Evolutionary conservation across 1,140 invertebrate species (phyloP).

Genomic region (Achatina immaculata): DNA sequence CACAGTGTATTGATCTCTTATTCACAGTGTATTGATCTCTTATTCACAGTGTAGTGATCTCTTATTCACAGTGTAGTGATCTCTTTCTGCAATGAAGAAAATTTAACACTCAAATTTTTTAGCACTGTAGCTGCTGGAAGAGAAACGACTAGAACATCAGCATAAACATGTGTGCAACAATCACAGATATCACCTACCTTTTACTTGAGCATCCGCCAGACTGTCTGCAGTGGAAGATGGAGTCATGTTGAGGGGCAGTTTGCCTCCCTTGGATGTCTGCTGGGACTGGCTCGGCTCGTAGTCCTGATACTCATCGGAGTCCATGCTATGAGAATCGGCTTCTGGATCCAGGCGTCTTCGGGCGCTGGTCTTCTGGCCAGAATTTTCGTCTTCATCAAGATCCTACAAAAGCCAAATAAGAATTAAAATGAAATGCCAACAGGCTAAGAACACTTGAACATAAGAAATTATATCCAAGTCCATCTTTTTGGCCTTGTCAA

Average conservation of each 20-base stretch:
- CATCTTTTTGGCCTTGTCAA: too few relatives aligned
- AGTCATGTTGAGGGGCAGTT: constrained; percentile 47
- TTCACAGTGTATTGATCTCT: too few relatives aligned
- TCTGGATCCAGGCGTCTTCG: constrained; percentile 42
- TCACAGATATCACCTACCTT: constrained; percentile 51
- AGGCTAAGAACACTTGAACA: too few relatives aligned
- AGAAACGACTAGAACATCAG: too few relatives aligned
- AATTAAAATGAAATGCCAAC: not conserved
- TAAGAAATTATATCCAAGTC: too few relatives aligned
- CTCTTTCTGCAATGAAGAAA: too few relatives aligned
- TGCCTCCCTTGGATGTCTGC: constrained; percentile 32
- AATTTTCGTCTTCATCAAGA: constrained; percentile 50
- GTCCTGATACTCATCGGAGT: constrained; percentile 66
- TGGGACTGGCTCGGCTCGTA: constrained; percentile 65
- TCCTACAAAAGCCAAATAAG: constrained; percentile 44
- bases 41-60: too few relatives aligned
- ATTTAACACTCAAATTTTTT: too few relatives aligned
- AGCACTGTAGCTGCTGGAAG: too few relatives aligned
- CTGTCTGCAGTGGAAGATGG: constrained; percentile 67
- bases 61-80: too few relatives aligned
- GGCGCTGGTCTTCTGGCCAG: not conserved
- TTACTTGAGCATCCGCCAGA: constrained; percentile 59
- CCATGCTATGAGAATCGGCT: constrained; percentile 50
- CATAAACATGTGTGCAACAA: too few relatives aligned
- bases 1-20: too few relatives aligned